Evolutionary conservation across 2,888 invertebrate genomes (phyloP).

Genomic region (Dinocampus coccinellae): DNA sequence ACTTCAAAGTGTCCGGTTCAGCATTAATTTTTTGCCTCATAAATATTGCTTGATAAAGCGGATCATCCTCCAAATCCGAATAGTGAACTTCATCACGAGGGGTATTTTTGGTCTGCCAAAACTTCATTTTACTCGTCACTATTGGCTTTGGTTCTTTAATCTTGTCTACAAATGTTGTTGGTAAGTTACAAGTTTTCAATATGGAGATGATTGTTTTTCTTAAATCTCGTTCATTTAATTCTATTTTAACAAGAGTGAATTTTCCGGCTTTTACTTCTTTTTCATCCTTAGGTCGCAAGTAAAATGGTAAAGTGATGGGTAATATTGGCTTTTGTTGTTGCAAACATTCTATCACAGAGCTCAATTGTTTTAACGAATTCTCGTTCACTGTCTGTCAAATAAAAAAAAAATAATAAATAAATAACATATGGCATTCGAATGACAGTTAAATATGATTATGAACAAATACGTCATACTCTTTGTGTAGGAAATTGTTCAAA

Average conservation of each 20-base stretch:
- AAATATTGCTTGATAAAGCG: slow-evolving; percentile 71
- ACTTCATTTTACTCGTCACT: slow-evolving; percentile 51
- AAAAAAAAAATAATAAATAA: neutral
- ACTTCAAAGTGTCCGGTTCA: slow-evolving; percentile 66
- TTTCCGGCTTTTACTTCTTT: slow-evolving; percentile 73
- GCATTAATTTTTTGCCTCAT: slow-evolving; percentile 70
- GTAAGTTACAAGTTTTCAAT: slow-evolving; percentile 84
- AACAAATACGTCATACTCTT: slow-evolving; percentile 73
- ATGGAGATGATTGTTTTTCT: slow-evolving; percentile 82
- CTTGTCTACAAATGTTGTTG: slow-evolving; percentile 89
- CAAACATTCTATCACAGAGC: slow-evolving; percentile 85
- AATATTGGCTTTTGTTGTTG: slow-evolving; percentile 75
- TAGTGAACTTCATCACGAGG: slow-evolving; percentile 58
- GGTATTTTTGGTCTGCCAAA: slow-evolving; percentile 55
- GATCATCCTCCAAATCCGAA: slow-evolving; percentile 70
- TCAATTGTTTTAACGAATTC: slow-evolving; percentile 88
- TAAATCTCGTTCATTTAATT: slow-evolving; percentile 78
- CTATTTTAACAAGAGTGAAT: slow-evolving; percentile 82
- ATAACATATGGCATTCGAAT: neutral
- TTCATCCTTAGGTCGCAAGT: slow-evolving; percentile 78
- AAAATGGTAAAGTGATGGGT: slow-evolving; percentile 82
- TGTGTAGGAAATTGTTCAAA: slow-evolving; percentile 93
- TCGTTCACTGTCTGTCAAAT: slow-evolving; percentile 86
- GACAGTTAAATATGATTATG: slow-evolving; percentile 1
- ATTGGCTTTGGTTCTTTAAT: slow-evolving; percentile 80